Percentiles rank a stretch among this genome's conserved stretches.
These are phyloP conservation scores for Sebastes matsubarae DNA, from an alignment of 2,797 vertebrate species.

Conservation along the genomic window DNA sequence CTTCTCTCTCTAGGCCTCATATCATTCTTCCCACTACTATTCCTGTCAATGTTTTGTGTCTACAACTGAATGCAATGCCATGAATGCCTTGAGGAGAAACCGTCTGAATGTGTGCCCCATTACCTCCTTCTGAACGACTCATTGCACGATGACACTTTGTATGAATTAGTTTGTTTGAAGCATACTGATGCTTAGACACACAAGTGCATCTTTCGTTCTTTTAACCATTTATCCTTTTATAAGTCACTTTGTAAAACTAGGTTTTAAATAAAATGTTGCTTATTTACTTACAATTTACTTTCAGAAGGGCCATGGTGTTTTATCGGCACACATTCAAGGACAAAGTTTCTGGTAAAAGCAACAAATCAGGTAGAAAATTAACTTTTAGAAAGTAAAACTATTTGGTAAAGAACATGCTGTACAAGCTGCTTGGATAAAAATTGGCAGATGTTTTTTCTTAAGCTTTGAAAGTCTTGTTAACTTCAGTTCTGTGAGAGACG, in stretches of 20 bases:
- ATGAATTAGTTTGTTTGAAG: not conserved
- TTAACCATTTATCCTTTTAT: not conserved
- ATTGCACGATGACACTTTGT: not conserved
- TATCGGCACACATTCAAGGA: not conserved
- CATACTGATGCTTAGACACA: not conserved
- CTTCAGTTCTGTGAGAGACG: not conserved
- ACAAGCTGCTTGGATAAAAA: not conserved
- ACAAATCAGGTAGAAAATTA: not conserved
- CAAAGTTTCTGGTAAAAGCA: not conserved
- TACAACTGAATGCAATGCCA: not conserved
- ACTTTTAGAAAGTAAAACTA: not conserved
- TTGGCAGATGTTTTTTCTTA: not conserved
- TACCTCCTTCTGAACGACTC: not conserved
- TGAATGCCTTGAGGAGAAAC: not conserved
- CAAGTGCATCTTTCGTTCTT: not conserved
- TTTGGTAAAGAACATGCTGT: not conserved
- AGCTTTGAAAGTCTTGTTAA: not conserved
- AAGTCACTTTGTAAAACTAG: not conserved
- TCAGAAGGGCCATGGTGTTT: not conserved
- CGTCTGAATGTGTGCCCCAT: not conserved
- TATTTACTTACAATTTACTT: not conserved
- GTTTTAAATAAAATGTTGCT: not conserved
- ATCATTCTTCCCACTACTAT: not conserved
- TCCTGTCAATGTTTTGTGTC: not conserved
- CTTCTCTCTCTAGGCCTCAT: not conserved